Percentiles rank a stretch among this genome's conserved stretches.
phyloP scores from a whole-genome alignment of 2,797 vertebrate genomes.

The Salarias fasciatus region DNA sequence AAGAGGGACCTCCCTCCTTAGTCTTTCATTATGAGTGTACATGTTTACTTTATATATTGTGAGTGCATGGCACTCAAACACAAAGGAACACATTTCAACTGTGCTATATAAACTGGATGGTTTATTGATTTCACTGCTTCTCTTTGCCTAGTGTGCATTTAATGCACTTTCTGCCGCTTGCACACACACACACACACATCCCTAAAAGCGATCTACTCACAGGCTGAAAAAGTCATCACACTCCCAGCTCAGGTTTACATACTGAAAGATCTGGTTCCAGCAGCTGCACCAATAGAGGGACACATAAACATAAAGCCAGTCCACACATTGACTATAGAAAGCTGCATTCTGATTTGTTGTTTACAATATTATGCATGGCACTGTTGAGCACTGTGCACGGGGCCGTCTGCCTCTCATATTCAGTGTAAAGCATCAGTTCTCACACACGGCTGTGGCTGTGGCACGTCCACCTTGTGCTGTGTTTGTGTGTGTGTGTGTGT shows the following conservation, averaged over 20 bases:
- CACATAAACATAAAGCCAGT: slow-evolving; percentile 32
- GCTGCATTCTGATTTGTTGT: background rate
- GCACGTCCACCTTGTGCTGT: slow-evolving; percentile 19
- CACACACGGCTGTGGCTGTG: slow-evolving; percentile 8
- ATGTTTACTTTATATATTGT: slow-evolving; percentile 12
- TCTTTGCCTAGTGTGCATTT: slow-evolving; percentile 13
- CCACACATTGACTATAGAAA: slow-evolving; percentile 28
- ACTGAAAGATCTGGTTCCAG: slow-evolving; percentile 66
- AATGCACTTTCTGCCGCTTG: slow-evolving; percentile 20
- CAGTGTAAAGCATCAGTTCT: slow-evolving; percentile 7
- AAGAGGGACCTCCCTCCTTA: background rate
- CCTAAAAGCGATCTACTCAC: slow-evolving; percentile 50
- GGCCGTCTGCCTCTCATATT: slow-evolving; percentile 6
- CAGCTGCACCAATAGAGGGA: slow-evolving; percentile 60
- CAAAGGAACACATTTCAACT: background rate
- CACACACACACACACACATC: slow-evolving; percentile 33
- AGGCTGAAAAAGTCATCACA: slow-evolving; percentile 67
- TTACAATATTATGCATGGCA: slow-evolving; percentile 5
- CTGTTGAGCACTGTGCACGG: background rate
- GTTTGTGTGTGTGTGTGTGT: no score
- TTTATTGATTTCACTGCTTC: slow-evolving; percentile 30
- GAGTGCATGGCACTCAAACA: background rate
- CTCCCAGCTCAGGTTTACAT: slow-evolving; percentile 71
- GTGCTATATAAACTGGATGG: background rate
- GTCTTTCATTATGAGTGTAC: slow-evolving; percentile 12